Base-by-base conservation (phyloP, 2,113 vertebrate genomes). In the Probosciger aterrimus region DNA sequence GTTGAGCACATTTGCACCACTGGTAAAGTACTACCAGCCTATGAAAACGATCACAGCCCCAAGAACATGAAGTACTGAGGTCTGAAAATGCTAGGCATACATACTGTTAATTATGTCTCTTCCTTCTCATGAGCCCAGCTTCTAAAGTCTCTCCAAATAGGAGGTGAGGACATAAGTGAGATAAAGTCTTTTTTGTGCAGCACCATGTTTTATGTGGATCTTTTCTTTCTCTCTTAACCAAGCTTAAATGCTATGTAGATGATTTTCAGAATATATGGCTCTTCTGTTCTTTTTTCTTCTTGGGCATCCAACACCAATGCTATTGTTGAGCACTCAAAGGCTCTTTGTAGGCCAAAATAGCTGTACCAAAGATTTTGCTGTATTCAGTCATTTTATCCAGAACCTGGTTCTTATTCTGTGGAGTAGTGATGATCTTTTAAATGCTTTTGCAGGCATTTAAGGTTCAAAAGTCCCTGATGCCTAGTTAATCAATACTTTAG, bases 401-500 rank as follows among this genome's bases (percentile, higher is more conserved):
- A 96, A 88, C 46, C 49, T 86, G 62, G 89, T 93, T 95, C 92
- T 76, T 67, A 95, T 94, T 94, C 94, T 86, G 91, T 70, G 67
- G 37, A 69, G 83, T 65, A 91, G 83, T 24, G 52, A 92, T 62
- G 37, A 88, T 92, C 91, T 95, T 97, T 96, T 86, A 95, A 97
- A 91, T 74, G 88, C 82, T 94, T 95, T 95, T 96, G 70, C 82
- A 95, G 86, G 86, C 77, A 68, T 95, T 83, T 95, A 90, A 86
- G 76, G 90, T 95, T 92, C 95, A 94, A 55, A 97, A 96, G 60
- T 96, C 92, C 90, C 92, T 25, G n/a, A 73, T 95, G 94, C 55
- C 88, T 94, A 76, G 92, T 91, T 97, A 97, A 95, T 96, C 95
- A 97, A 97, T 97, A 97, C 91, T 94, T 95, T 73, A 92, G 95